Evolutionary conservation across 2,888 invertebrate genomes (phyloP).

Genomic region (Coronaproctus castanopsis): DNA sequence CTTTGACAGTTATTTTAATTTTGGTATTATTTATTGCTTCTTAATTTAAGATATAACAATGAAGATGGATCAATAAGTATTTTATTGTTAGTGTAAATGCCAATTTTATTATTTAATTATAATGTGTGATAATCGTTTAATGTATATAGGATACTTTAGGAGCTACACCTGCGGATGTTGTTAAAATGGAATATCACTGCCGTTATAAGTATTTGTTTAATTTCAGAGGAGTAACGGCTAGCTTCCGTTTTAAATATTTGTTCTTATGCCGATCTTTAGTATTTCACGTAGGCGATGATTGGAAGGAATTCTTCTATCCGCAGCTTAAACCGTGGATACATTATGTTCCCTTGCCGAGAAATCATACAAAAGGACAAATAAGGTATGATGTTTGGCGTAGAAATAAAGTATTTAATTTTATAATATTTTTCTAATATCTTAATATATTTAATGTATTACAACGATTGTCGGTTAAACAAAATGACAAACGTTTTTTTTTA

Average conservation of each 20-base stretch:
- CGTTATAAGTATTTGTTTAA: conserved; percentile 85
- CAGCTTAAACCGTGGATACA: conserved; percentile 86
- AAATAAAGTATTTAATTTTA: neutral
- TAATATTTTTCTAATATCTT: too few species aligned
- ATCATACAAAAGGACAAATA: conserved; percentile 46
- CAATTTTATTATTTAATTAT: too few species aligned
- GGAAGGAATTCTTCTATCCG: conserved; percentile 87
- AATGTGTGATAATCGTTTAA: too few species aligned
- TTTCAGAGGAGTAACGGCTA: conserved; percentile 90
- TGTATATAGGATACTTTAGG: conserved; percentile 74
- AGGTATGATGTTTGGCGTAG: conserved; percentile 27
- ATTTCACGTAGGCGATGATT: conserved; percentile 82
- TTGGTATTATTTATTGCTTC: too few species aligned
- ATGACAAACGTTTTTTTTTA: too few species aligned
- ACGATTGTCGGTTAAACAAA: neutral
- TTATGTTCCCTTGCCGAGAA: conserved; percentile 64
- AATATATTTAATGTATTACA: neutral
- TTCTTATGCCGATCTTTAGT: conserved; percentile 81
- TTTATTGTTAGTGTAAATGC: neutral
- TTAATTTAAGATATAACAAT: too few species aligned
- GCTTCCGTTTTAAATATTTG: conserved; percentile 88
- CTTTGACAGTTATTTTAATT: too few species aligned
- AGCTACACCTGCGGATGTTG: conserved; percentile 62
- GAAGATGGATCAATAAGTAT: too few species aligned
- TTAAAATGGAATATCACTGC: conserved; percentile 78